Evolutionary conservation across 2,888 invertebrate species (phyloP), one percentile per base, ranked within the genome.

Genomic region (Drosophila anomelani): DNA sequence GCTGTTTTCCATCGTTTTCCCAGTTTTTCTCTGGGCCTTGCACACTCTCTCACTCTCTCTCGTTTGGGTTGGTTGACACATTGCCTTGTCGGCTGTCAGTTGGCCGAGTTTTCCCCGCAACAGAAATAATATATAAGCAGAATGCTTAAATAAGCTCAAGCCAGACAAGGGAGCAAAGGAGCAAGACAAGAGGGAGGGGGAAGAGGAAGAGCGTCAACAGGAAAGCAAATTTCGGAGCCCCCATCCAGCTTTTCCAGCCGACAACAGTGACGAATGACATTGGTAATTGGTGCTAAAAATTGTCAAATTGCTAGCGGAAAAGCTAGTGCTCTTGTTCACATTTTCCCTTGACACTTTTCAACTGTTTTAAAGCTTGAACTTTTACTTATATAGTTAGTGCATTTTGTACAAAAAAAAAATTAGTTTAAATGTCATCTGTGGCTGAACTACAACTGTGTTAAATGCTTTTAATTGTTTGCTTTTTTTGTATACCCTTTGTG

Each of bases 231-330:
- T 49, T 63, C 44, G 13, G 15, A 17, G 17, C 13, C 39, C 44
- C 17, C 29, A 7, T 15, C 26, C n/a, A 13, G 26, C 2, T 46
- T 26, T 26, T 51, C 43, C 41, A 15, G 12, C 41, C 54, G 57
- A 63, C 77, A 56, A 79, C 38, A 64, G 59, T 76, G 78, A 75
- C 76, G 76, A 88, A 77, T 73, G 80, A 68, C 73, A 78, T 59
- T 67, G 69, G 76, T 70, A 85, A 88, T 88, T 81, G 72, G 56
- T 75, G 76, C 55, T 71, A 68, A 72, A 85, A 79, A 77, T 58
- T 75, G 64, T 63, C 63, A 79, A 71, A 71, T 74, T 56, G 56
- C 34, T 72, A 54, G 59, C 61, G 20, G 41, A 49, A 72, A 58
- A 63, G 51, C 32, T n/a, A 47, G 20, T 13, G 43, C 20, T 9